Conservation (phyloP, 2,113 vertebrate species). For the Tympanuchus pallidicinctus region DNA sequence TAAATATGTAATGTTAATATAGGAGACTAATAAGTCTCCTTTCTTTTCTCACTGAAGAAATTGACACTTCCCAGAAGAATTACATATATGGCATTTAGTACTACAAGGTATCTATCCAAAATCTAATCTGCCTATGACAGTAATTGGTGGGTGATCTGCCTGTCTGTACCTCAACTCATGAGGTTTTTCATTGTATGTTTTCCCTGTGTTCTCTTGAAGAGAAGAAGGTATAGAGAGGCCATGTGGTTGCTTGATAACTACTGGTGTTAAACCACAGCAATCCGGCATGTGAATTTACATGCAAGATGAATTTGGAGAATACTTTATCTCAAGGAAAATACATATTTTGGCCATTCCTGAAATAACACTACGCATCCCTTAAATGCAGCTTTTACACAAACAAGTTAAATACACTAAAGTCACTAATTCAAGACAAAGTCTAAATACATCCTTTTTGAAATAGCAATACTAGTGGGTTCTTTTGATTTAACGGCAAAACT, state of each 20-base stretch:
- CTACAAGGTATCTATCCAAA: not conserved
- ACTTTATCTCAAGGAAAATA: not conserved
- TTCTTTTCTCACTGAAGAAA: not conserved
- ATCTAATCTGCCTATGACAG: not conserved
- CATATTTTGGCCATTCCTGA: not conserved
- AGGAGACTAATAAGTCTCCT: not conserved
- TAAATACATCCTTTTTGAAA: not conserved
- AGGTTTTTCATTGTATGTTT: not conserved
- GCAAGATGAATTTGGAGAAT: not conserved
- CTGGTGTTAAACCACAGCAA: not conserved
- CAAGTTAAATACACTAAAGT: not conserved
- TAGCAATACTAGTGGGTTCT: not conserved
- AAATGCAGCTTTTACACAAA: not conserved
- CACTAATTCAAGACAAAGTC: not conserved
- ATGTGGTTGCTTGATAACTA: not conserved
- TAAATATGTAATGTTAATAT: not conserved
- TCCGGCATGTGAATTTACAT: not conserved
- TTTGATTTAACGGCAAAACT: slow-evolving; percentile 1
- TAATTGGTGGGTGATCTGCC: not conserved
- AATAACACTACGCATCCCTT: not conserved
- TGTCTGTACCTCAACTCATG: not conserved
- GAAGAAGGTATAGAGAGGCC: not conserved
- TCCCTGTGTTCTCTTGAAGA: not conserved
- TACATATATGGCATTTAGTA: not conserved
- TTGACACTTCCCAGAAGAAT: not conserved